phyloP scores from a whole-genome alignment of 2,113 vertebrate genomes.

The Excalfactoria chinensis region DNA sequence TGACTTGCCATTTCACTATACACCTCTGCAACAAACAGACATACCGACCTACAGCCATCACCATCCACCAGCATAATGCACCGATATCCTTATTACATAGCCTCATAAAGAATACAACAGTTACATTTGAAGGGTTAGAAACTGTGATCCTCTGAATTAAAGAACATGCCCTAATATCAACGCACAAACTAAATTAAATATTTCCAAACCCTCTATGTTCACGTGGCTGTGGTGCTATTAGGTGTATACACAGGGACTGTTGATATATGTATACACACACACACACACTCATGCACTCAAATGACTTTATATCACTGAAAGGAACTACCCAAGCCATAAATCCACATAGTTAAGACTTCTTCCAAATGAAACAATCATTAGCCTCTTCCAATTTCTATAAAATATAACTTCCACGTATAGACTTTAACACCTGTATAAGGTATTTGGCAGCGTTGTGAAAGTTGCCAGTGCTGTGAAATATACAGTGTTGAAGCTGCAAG shows the following conservation, averaged over 20 bases:
- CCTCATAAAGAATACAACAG: background rate
- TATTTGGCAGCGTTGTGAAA: background rate
- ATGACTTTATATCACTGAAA: background rate
- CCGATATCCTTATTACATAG: background rate
- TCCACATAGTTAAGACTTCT: background rate
- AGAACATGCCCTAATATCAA: fast-evolving
- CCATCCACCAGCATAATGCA: background rate
- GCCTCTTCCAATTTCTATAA: background rate
- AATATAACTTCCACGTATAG: fast-evolving
- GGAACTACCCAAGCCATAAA: background rate
- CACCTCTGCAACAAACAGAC: background rate
- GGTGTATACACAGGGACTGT: background rate
- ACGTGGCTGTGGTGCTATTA: background rate
- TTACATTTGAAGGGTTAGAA: background rate
- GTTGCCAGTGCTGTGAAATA: background rate
- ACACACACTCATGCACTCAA: too few species aligned
- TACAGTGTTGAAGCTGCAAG: background rate
- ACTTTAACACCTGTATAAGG: background rate
- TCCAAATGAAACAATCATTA: background rate
- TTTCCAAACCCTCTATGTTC: background rate
- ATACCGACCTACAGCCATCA: background rate
- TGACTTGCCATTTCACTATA: background rate
- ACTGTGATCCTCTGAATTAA: background rate
- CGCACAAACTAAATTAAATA: background rate
- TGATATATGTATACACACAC: too few species aligned